Evolutionary conservation across 1,140 invertebrate species (phyloP), one percentile per base, ranked within the genome.

Genomic region (Orussus abietinus): DNA sequence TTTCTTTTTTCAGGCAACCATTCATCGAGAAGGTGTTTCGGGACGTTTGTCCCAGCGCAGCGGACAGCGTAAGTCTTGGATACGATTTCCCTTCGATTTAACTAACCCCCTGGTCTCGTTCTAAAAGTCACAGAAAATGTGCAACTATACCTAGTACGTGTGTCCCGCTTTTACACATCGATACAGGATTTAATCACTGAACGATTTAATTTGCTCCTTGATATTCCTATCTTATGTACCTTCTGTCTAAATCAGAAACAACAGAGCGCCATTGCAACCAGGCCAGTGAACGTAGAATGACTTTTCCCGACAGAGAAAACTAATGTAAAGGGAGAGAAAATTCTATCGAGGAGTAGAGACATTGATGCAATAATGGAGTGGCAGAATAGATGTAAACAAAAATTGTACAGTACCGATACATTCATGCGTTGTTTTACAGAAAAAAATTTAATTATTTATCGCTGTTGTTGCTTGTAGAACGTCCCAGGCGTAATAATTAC

Each of bases 21-120:
- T 75, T 81, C 47, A 81, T 84, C 45, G 76, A 79, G 68, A 66
- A 73, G 62, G 74, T 82, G 57, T 82, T 77, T 73, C 76, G 74
- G 64, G 69, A 78, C 71, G 59, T 80, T 50, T 80, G 80, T 72
- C 81, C 80, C 46, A 74, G 75, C 55, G 69, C 66, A 74, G 77
- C 72, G 38, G 74, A 81, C 52, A 77, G 73, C 66, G 77, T 81
- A 79, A 79, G 75, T 80, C 56, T 64, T 62, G 57, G 61, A 60
- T 71, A 63, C 59, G 63, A 72, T 61, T 60, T 59, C 50, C 51
- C 53, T 63, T 57, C 56, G 57, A 58, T 46, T 51, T 60, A 64
- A 70, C 59, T 69, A 68, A 67, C 55, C 54, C n/a, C 41, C 51
- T 53, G 53, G 56, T 51, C 48, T 62, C 55, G 55, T 62, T 60